These are phyloP conservation scores for Anticlea derivata DNA, from an alignment of 2,888 invertebrate species.

Conservation along the genomic window DNA sequence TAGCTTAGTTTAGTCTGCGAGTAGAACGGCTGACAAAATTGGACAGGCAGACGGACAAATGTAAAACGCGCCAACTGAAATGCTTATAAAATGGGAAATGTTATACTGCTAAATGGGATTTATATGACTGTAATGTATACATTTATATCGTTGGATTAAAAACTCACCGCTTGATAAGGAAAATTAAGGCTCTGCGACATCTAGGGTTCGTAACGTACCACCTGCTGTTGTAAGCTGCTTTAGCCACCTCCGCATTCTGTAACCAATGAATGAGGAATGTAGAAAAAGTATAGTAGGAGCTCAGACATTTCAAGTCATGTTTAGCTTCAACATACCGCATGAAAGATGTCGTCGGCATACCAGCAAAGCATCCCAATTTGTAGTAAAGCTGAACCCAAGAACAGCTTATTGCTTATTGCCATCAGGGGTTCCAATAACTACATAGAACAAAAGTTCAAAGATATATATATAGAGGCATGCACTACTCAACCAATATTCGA, in stretches of 20 bases:
- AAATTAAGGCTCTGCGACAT: slow-evolving; percentile 63
- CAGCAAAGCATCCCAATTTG: slow-evolving; percentile 76
- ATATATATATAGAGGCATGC: too few relatives aligned
- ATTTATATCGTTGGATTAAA: neutral
- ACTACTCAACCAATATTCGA: too few relatives aligned
- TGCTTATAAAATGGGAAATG: too few relatives aligned
- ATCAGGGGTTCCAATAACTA: slow-evolving; percentile 72
- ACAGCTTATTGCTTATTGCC: slow-evolving; percentile 69
- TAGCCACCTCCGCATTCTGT: slow-evolving; percentile 68
- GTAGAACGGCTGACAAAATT: too few relatives aligned
- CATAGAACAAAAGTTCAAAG: too few relatives aligned
- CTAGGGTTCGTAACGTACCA: slow-evolving; percentile 70
- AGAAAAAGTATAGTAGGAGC: too few relatives aligned
- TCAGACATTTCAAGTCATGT: too few relatives aligned
- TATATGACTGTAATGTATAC: too few relatives aligned
- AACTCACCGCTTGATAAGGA: slow-evolving; percentile 67
- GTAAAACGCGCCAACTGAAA: too few relatives aligned
- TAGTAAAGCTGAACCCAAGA: slow-evolving; percentile 66
- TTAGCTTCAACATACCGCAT: slow-evolving; percentile 55
- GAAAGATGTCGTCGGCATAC: slow-evolving; percentile 76
- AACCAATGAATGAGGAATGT: slow-evolving; percentile 34
- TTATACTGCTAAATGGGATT: too few relatives aligned
- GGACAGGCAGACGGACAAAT: too few relatives aligned
- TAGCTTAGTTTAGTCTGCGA: too few relatives aligned
- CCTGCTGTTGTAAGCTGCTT: slow-evolving; percentile 66